Base-by-base conservation (phyloP, 2,113 vertebrate genomes). In the Rhinichthys klamathensis region DNA sequence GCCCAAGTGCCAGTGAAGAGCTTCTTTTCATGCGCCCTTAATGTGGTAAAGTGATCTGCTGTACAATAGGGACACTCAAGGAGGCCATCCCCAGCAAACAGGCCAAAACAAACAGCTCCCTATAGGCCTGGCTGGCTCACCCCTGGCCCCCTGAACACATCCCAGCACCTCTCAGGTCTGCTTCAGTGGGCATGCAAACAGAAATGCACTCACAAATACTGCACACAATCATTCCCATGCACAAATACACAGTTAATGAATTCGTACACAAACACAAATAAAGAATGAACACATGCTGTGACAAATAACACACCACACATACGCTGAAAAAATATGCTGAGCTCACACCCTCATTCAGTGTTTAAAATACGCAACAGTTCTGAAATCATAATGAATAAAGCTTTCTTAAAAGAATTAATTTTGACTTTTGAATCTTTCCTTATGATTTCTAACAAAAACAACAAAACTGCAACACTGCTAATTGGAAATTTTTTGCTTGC, bases 21-120 rank as follows among this genome's bases (percentile, higher is more conserved):
- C 89, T 90, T 93, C 94, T 93, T 95, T 94, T 95, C 92, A 94
- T 92, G 85, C 91, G 18, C 90, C 85, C 92, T 92, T 92, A 92
- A 94, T 92, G 91, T 93, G 91, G 93, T 95, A 93, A 95, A 94
- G 92, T 94, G 93, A 95, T 94, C 93, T 92, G 91, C 92, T 91
- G 85, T 90, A 94, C 93, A 95, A 94, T 92, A 88, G 92, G 91
- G 93, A 94, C 94, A 93, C 93, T 94, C 90, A 88, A 93, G 93
- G 93, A 94, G 94, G 94, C 93, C 93, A 93, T 94, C 93, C 92
- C 91, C 89, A 88, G 91, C 90, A 92, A 91, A 77, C 89, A 89
- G 86, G 90, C 91, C 90, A 92, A 90, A 93, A 91, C 89, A 93
- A 90, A 91, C 91, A 90, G 76, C 84, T 77, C 83, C 90, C 91